Evolutionary conservation across 2,888 invertebrate species (phyloP).

Genomic region (Acleris literana): DNA sequence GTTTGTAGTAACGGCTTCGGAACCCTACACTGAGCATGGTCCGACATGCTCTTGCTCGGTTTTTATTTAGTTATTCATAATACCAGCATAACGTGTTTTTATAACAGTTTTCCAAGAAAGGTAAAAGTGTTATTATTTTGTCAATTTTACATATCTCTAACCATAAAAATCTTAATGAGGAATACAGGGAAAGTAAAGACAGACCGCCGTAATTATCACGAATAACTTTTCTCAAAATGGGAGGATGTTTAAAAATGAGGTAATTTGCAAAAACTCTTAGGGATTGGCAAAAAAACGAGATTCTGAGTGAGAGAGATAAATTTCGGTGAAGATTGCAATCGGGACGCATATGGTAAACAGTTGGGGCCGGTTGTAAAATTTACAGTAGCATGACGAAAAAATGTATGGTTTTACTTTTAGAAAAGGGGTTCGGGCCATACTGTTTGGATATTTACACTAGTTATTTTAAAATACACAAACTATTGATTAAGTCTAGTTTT

Average conservation of each 20-base stretch:
- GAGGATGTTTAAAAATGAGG: slow-evolving; percentile 49
- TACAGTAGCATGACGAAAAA: slow-evolving; percentile 47
- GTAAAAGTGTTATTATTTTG: neutral
- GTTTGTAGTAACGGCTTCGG: too few species aligned
- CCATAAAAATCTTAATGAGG: slow-evolving; percentile 45
- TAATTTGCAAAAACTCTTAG: slow-evolving; percentile 55
- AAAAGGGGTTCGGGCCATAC: slow-evolving; percentile 19
- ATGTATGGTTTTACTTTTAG: slow-evolving; percentile 39
- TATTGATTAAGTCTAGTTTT: neutral
- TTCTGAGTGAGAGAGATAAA: slow-evolving; percentile 56
- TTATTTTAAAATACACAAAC: neutral
- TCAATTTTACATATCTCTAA: slow-evolving; percentile 36
- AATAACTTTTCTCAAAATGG: slow-evolving; percentile 41
- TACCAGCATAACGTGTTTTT: too few species aligned
- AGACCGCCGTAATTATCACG: slow-evolving; percentile 53
- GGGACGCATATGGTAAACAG: slow-evolving; percentile 65
- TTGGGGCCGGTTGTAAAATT: slow-evolving; percentile 60
- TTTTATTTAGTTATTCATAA: too few species aligned
- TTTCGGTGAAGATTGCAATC: slow-evolving; percentile 63
- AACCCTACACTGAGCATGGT: too few species aligned
- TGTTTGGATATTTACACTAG: neutral
- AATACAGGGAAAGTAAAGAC: slow-evolving; percentile 45
- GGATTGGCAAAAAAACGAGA: slow-evolving; percentile 45
- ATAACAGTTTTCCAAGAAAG: neutral
- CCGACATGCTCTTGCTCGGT: too few species aligned